Evolutionary conservation across 2,797 vertebrate genomes (phyloP).

Genomic region (Thaleichthys pacificus): DNA sequence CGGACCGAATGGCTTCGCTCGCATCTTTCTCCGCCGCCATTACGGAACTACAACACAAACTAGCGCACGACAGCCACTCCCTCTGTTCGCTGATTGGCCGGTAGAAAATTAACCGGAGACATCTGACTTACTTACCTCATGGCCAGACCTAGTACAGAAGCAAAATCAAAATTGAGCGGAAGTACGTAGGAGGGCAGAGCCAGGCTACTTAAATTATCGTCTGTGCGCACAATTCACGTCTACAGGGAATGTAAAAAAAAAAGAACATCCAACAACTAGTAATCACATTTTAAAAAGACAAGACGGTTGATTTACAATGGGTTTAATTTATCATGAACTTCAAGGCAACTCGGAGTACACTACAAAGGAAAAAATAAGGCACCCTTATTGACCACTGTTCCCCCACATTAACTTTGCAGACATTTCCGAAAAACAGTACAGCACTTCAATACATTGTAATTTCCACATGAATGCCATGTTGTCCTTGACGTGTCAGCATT

Average conservation of each 20-base stretch:
- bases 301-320: constrained; percentile 23
- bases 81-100: no score
- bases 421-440: constrained; percentile 20
- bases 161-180: no score
- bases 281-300: constrained; percentile 12
- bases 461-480: constrained; percentile 45
- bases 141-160: no score
- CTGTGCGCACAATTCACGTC: background rate
- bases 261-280: background rate
- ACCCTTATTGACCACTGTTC: constrained; percentile 54
- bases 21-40: no score
- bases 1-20: no score
- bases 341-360: constrained; percentile 69
- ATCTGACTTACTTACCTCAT: no score
- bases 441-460: constrained; percentile 3
- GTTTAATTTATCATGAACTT: constrained; percentile 47
- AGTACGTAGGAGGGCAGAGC: no score
- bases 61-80: no score
- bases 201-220: no score
- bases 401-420: constrained; percentile 35
- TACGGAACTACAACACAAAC: no score
- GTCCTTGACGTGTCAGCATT: constrained; percentile 21
- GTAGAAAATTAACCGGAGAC: no score
- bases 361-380: constrained; percentile 67
- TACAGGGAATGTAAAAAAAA: background rate